Evolutionary conservation across 2,797 vertebrate species (phyloP).

Genomic region (Sebastiscus albofasciatus): DNA sequence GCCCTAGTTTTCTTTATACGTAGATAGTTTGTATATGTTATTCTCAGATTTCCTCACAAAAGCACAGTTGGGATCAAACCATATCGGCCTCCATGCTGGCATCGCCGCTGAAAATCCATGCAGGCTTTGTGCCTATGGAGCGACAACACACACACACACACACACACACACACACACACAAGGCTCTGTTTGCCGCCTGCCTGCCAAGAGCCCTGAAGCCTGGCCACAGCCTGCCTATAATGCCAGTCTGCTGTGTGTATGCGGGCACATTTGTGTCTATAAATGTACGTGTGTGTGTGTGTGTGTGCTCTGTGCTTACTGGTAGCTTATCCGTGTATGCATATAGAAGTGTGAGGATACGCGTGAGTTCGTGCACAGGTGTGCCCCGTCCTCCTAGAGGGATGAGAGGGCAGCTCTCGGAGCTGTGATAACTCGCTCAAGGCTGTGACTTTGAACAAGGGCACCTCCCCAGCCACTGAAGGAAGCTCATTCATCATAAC

Average conservation of each 20-base stretch:
- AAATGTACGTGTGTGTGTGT: background rate
- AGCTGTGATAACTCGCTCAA: slow-evolving; percentile 49
- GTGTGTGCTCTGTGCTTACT: background rate
- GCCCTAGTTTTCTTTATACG: background rate
- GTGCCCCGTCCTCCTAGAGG: slow-evolving; percentile 20
- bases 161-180: background rate
- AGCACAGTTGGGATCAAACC: background rate
- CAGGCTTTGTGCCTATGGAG: slow-evolving; percentile 10
- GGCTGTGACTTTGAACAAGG: slow-evolving; percentile 65
- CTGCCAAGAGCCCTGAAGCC: slow-evolving; percentile 30
- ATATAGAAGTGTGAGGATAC: background rate
- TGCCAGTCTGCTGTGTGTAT: slow-evolving; percentile 16
- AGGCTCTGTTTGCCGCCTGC: background rate
- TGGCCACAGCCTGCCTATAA: slow-evolving; percentile 17
- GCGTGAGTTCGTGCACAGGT: slow-evolving; percentile 21
- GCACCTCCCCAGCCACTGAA: slow-evolving; percentile 22
- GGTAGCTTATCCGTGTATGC: background rate
- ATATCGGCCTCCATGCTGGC: background rate
- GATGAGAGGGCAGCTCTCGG: slow-evolving; percentile 46
- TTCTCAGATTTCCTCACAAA: slow-evolving; percentile 13
- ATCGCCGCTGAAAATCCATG: slow-evolving; percentile 3
- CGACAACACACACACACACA: background rate
- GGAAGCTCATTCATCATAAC: slow-evolving; percentile 50
- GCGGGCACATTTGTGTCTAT: slow-evolving; percentile 1
- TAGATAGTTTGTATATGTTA: background rate